phyloP scores from a whole-genome alignment of 2,888 invertebrate genomes.

The Camptogramma bilineatum region DNA sequence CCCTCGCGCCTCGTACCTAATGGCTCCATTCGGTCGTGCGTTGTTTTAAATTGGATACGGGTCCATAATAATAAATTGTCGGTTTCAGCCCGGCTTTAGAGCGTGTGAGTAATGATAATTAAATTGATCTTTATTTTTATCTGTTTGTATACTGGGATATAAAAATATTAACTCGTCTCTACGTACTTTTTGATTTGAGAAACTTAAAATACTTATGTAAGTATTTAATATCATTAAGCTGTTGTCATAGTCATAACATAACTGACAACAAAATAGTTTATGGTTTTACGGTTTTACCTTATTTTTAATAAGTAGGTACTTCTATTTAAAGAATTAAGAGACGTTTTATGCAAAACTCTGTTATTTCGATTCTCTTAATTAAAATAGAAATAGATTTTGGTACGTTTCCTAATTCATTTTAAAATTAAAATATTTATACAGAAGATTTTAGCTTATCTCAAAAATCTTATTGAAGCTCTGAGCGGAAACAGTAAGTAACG shows the following conservation, averaged over 20 bases:
- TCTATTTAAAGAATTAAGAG: not conserved
- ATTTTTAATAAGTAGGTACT: too few species aligned
- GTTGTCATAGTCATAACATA: too few species aligned
- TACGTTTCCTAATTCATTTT: not conserved
- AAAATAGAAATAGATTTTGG: not conserved
- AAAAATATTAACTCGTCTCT: not conserved
- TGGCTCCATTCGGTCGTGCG: slow-evolving; percentile 77
- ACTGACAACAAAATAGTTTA: too few species aligned
- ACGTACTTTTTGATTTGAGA: not conserved
- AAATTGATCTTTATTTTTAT: slow-evolving; percentile 78
- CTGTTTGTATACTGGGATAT: slow-evolving; percentile 50
- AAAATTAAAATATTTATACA: not conserved
- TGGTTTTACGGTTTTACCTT: too few species aligned
- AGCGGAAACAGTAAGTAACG: slow-evolving; percentile 59
- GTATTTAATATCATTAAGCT: too few species aligned
- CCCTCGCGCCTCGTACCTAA: slow-evolving; percentile 74
- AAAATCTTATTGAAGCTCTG: not conserved
- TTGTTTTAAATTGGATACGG: slow-evolving; percentile 86
- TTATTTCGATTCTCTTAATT: too few species aligned
- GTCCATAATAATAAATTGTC: slow-evolving; percentile 84
- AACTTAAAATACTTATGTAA: not conserved
- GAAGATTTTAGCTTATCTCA: not conserved
- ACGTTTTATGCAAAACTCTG: not conserved
- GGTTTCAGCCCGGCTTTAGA: slow-evolving; percentile 79
- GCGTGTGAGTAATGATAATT: slow-evolving; percentile 82